These are phyloP conservation scores for Ovibos moschatus DNA, from an alignment of 2,113 vertebrate species.

Conservation along the genomic window DNA sequence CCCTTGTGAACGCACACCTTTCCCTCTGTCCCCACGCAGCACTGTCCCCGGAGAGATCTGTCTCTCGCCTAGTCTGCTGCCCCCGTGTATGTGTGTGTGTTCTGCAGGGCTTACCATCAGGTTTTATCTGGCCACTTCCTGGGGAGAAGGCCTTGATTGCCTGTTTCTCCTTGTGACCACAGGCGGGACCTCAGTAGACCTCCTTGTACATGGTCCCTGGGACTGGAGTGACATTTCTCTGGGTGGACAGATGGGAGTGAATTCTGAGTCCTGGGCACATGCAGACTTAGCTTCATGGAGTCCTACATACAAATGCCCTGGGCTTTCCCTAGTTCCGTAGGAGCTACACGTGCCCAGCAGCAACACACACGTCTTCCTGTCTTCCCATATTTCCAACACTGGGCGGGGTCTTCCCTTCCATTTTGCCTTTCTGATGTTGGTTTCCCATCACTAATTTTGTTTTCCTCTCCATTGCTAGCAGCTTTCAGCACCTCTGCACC, in stretches of 20 bases:
- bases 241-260: no score
- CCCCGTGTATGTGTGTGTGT: fast-evolving
- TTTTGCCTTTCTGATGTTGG: background rate
- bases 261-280: fast-evolving
- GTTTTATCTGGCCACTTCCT: background rate
- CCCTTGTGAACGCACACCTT: fast-evolving
- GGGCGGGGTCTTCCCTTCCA: background rate
- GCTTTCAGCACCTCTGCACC: background rate
- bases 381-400: fast-evolving
- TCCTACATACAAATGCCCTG: fast-evolving
- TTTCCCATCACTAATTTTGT: background rate
- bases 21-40: fast-evolving
- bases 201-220: background rate
- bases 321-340: fast-evolving
- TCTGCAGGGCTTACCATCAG: background rate
- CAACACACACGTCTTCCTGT: fast-evolving
- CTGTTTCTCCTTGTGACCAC: fast-evolving
- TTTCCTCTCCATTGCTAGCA: background rate
- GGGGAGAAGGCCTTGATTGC: background rate
- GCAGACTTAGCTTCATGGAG: fast-evolving
- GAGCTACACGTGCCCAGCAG: fast-evolving
- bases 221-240: background rate
- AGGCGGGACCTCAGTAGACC: background rate
- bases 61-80: no score
- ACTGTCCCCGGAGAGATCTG: fast-evolving